Evolutionary conservation across 2,113 vertebrate species (phyloP).

Genomic region (Hymenochirus boettgeri): DNA sequence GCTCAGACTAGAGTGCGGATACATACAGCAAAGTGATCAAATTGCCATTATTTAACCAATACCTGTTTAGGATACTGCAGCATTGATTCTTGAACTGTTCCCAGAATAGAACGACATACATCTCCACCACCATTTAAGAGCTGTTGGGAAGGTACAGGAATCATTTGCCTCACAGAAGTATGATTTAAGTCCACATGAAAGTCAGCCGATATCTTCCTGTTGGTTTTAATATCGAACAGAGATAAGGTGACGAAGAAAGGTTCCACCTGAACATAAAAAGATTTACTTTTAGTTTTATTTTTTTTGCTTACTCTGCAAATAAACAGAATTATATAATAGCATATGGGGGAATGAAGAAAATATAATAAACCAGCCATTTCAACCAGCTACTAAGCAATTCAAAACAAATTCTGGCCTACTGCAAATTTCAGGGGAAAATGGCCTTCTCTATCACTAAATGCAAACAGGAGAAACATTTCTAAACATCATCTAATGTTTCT

Average conservation of each 20-base stretch:
- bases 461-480: too few relatives aligned
- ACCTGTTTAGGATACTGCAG: constrained; percentile 92
- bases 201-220: constrained; percentile 92
- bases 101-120: constrained; percentile 61
- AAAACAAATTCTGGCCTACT: too few relatives aligned
- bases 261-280: constrained; percentile 74
- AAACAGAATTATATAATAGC: too few relatives aligned
- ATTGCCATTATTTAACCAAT: constrained; percentile 12
- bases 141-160: constrained; percentile 58
- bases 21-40: not conserved
- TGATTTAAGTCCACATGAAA: constrained; percentile 96
- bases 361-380: too few relatives aligned
- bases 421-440: too few relatives aligned
- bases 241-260: constrained; percentile 93
- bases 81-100: constrained; percentile 65
- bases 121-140: constrained; percentile 76
- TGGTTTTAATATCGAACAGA: constrained; percentile 87
- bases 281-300: too few relatives aligned
- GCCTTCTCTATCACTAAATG: too few relatives aligned
- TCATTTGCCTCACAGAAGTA: constrained; percentile 81
- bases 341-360: too few relatives aligned
- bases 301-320: too few relatives aligned
- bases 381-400: too few relatives aligned
- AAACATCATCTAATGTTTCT: too few relatives aligned
- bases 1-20: not conserved